Percentiles rank a stretch among this genome's conserved stretches.
phyloP scores from a whole-genome alignment of 2,888 invertebrate species.

The Hirtodrosophila cameraria region DNA sequence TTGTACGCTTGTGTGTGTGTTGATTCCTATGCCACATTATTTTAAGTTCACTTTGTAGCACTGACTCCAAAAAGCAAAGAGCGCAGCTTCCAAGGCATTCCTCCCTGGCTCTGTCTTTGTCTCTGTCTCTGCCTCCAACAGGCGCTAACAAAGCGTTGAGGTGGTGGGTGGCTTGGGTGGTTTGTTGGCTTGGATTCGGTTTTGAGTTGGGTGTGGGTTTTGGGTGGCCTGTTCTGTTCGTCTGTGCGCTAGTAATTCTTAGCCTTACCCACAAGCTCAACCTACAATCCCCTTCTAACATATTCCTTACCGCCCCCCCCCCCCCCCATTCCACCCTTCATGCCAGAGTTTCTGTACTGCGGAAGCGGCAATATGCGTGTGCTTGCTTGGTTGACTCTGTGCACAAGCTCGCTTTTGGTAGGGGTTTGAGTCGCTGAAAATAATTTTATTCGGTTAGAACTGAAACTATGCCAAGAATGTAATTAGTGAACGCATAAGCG shows the following conservation, averaged over 20 bases:
- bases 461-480: conserved; percentile 98
- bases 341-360: conserved; percentile 6
- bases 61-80: background rate
- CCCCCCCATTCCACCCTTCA: no score
- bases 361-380: conserved; percentile 51
- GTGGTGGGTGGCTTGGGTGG: conserved; percentile 19
- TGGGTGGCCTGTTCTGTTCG: conserved; percentile 4
- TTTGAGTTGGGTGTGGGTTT: conserved; percentile 11
- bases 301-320: no score
- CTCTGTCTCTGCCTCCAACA: no score
- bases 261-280: conserved; percentile 23
- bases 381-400: no score
- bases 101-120: conserved; percentile 14
- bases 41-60: conserved; percentile 12
- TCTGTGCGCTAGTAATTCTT: conserved; percentile 46
- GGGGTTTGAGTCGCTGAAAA: conserved; percentile 69
- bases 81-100: conserved; percentile 22
- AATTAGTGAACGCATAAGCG: conserved; percentile 90
- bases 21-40: no score
- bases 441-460: conserved; percentile 85
- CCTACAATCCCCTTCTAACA: no score
- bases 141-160: conserved; percentile 26
- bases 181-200: conserved; percentile 4
- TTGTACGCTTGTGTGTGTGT: no score
- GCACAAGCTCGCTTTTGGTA: no score